These are phyloP conservation scores for Corynorhinus townsendii DNA, from an alignment of 2,113 vertebrate genomes.

Conservation along the genomic window DNA sequence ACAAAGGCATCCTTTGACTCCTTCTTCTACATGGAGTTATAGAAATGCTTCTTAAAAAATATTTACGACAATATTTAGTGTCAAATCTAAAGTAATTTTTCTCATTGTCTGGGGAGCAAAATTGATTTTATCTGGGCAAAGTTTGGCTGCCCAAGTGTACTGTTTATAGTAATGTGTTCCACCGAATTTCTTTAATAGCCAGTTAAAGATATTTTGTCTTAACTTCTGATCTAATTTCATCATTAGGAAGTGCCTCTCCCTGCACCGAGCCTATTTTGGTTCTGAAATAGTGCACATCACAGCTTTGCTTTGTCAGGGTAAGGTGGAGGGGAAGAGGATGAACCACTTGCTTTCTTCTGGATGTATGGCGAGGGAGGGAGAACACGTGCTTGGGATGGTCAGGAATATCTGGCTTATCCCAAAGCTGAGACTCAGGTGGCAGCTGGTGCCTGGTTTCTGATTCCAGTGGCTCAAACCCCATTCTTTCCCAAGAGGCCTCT, in stretches of 20 bases:
- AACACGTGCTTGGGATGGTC: not conserved
- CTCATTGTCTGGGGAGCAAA: constrained; percentile 53
- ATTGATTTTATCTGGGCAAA: constrained; percentile 66
- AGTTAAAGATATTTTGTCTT: constrained; percentile 73
- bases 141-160: constrained; percentile 68
- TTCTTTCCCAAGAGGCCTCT: constrained; percentile 24
- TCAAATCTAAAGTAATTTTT: constrained; percentile 68
- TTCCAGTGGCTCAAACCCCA: constrained; percentile 53
- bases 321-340: constrained; percentile 42
- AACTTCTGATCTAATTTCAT: constrained; percentile 73
- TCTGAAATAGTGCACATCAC: constrained; percentile 57
- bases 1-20: constrained; percentile 56
- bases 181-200: constrained; percentile 74
- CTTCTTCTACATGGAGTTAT: constrained; percentile 63
- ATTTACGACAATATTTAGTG: constrained; percentile 58
- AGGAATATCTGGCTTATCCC: constrained; percentile 18
- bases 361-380: not conserved
- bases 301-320: constrained; percentile 54
- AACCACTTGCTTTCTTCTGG: constrained; percentile 29
- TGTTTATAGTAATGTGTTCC: constrained; percentile 73
- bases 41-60: constrained; percentile 59
- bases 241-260: constrained; percentile 65
- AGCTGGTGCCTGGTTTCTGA: constrained; percentile 38
- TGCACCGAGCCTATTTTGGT: constrained; percentile 60
- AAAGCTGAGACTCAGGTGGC: constrained; percentile 37